Percentiles rank a stretch among this genome's conserved stretches.
phyloP scores from a whole-genome alignment of 1,140 invertebrate genomes.

The Papilio aristodemus region DNA sequence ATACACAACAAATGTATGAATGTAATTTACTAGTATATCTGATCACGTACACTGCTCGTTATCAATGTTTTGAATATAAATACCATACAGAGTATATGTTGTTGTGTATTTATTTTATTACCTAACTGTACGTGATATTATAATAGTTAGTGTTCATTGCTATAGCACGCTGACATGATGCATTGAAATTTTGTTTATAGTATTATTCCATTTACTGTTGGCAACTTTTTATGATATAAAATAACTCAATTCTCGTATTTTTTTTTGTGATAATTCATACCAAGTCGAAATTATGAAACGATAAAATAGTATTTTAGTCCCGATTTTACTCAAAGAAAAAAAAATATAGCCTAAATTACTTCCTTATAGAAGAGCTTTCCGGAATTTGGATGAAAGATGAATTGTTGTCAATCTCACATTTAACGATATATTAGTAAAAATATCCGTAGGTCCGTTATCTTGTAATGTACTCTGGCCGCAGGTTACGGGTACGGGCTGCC shows the following conservation, averaged over 20 bases:
- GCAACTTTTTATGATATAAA: too few relatives aligned
- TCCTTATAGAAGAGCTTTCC: too few relatives aligned
- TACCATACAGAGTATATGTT: background rate
- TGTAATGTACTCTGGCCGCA: constrained; percentile 46
- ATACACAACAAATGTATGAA: background rate
- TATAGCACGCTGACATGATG: background rate
- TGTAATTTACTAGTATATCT: background rate
- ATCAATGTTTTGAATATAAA: constrained; percentile 13
- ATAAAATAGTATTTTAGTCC: too few relatives aligned
- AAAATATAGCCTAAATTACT: too few relatives aligned
- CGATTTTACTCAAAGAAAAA: too few relatives aligned
- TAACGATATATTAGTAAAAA: too few relatives aligned
- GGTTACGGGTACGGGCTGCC: constrained; percentile 99
- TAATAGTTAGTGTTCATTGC: background rate
- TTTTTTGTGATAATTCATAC: too few relatives aligned
- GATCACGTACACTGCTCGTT: constrained; percentile 8
- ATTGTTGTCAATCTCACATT: too few relatives aligned
- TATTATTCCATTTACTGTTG: background rate
- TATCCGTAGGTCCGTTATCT: background rate
- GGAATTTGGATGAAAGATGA: too few relatives aligned
- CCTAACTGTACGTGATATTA: constrained; percentile 12
- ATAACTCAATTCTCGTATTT: too few relatives aligned
- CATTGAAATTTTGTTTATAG: background rate
- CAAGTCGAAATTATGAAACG: too few relatives aligned
- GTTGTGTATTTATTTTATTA: constrained; percentile 6